Base-by-base conservation (phyloP, 2,113 vertebrate species). In the Crotalus helleri region DNA sequence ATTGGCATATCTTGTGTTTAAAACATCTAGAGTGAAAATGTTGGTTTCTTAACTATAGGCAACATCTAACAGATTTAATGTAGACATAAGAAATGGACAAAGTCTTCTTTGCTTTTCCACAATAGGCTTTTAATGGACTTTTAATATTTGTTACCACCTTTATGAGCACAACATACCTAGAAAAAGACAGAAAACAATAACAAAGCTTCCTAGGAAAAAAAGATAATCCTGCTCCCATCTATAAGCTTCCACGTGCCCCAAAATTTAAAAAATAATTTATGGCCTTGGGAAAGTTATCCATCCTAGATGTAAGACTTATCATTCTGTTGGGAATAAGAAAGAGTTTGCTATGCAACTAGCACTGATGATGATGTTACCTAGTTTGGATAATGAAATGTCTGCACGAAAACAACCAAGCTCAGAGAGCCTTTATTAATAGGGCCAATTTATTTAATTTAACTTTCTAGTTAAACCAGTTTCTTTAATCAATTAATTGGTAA, bases 1-100 rank as follows among this genome's bases (percentile, higher is more conserved):
- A 19, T 12, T 92, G 90, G 1, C 44, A 94, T 94, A 96, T 64
- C 2, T 33, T 95, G 92, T 85, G 33, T 15, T 88, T 94, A 95
- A 74, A 4, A 5, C 95, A 95, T 96, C 94, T 88, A 90, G 91
- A 93, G 44, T 33, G 89, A 90, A 54, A 33, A 51, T 51, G 49
- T 9, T 51, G 49, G 49, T 93, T 87, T 55, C 29, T 44, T 59
- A 85, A 92, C 55, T 53, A 46, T 15, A 91, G 92, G 59, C 58
- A 64, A 24, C 2, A 89, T 93, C 23, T 87, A 90, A 93, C 64
- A 91, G 91, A 93, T 74, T 29, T 93, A 8, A 81, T 92, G 90
- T 93, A 92, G 93, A 89, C 93, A 94, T 91, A 94, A 69, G 55
- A 46, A 81, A 87, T 1, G 33, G 17, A 81, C 88, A 93, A 92